Base-by-base conservation (phyloP, 2,797 vertebrate species). In the Scolopax bukidnonensis region DNA sequence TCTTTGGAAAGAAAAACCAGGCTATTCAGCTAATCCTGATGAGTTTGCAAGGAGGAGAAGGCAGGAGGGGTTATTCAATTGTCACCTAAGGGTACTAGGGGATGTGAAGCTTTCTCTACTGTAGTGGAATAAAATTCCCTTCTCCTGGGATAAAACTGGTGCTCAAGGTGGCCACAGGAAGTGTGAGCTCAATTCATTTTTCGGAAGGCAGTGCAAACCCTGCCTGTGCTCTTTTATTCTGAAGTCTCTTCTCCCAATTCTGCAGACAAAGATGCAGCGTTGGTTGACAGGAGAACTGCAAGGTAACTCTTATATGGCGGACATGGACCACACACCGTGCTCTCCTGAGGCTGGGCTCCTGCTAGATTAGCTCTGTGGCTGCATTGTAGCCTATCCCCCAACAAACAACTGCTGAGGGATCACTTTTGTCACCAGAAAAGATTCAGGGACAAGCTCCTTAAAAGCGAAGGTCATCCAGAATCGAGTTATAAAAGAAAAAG, bases 261-360 rank as follows among this genome's bases (percentile, higher is more conserved):
- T 25, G n/a, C 32, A 27, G 47, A 38, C 40, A 54, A 32, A 59
- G 32, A 11, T 0, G 0, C n/a, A 21, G 17, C 2, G 17, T 9
- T 11, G 36, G 20, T 2, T 45, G 41, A 32, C 1, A 1, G 6
- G 25, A 43, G 41, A 48, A 27, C 51, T 17, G 47, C 53, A 45
- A 27, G 21, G 30, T 3, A 17, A 19, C n/a, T 53, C 61, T 50
- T 16, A 6, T n/a, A 33, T 9, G 1, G 9, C 15, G 60, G 20
- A 25, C 30, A n/a, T 7, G 14, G 51, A 38, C 27, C 63, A 16
- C 63, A 16, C 32, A 21, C 17, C 0, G 1, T 16, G 45, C n/a
- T 24, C 38, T 36, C 32, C 59, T 15, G 30, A 33, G 41, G 53
- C 36, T 18, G 25, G 65, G 36, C 15, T 74, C 3, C 2, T 3